Evolutionary conservation across 1,140 invertebrate genomes (phyloP).

Genomic region (Portunus trituberculatus): DNA sequence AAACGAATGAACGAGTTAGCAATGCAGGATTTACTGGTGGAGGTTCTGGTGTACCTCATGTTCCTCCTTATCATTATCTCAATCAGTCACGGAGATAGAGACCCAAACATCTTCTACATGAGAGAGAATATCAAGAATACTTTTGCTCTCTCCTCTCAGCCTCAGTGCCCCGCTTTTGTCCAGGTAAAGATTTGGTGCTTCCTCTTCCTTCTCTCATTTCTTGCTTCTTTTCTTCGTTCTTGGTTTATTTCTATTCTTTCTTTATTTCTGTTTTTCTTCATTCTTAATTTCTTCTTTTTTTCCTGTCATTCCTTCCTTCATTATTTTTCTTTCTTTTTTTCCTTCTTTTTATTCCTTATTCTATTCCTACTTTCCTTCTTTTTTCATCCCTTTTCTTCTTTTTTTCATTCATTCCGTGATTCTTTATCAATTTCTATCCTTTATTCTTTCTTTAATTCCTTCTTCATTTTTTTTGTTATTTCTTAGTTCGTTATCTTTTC

Average conservation of each 20-base stretch:
- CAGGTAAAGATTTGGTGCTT: neutral
- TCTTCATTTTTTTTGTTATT: neutral
- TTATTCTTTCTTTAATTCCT: too few species aligned
- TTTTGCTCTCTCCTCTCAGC: slow-evolving; percentile 79
- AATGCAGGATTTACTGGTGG: slow-evolving; percentile 81
- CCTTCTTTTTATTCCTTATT: neutral
- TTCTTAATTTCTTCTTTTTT: neutral
- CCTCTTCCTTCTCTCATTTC: neutral
- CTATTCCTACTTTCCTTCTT: neutral
- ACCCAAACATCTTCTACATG: slow-evolving; percentile 80
- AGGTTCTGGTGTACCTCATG: slow-evolving; percentile 81
- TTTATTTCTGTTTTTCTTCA: neutral
- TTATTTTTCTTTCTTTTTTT: neutral
- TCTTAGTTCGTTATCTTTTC: too few species aligned
- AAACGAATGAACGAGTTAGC: slow-evolving; percentile 80
- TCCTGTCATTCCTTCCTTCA: neutral
- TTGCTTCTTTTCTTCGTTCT: neutral
- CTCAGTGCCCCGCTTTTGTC: slow-evolving; percentile 36
- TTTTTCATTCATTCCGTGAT: neutral
- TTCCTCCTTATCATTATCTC: slow-evolving; percentile 82
- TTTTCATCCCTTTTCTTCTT: neutral
- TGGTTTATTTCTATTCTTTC: neutral
- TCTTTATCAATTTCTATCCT: neutral
- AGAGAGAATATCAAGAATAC: slow-evolving; percentile 80
- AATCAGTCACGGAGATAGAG: slow-evolving; percentile 81